These are phyloP conservation scores for Poicephalus meyeri DNA, from an alignment of 2,113 vertebrate genomes.

Conservation along the genomic window DNA sequence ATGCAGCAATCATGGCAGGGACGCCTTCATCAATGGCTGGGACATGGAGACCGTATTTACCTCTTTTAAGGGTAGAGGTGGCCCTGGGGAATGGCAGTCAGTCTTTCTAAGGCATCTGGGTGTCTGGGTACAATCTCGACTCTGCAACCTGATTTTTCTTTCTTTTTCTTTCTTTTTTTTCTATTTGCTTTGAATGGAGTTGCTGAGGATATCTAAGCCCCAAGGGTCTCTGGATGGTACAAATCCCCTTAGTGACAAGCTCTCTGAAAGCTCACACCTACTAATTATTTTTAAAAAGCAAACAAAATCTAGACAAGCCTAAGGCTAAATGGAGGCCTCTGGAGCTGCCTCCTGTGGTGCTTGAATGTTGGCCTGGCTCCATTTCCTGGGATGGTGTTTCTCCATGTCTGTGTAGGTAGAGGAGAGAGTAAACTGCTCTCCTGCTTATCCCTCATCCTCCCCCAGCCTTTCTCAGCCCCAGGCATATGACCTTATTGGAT, in stretches of 20 bases:
- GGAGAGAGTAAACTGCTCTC: not conserved
- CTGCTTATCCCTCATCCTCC: not conserved
- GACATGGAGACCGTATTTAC: not conserved
- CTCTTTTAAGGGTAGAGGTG: not conserved
- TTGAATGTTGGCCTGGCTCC: not conserved
- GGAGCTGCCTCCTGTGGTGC: not conserved
- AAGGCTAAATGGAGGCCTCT: not conserved
- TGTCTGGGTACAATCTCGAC: not conserved
- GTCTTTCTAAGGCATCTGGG: not conserved
- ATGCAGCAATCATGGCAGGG: not conserved
- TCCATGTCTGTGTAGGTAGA: not conserved
- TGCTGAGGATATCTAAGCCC: not conserved
- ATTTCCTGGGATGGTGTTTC: not conserved
- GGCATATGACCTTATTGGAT: not conserved
- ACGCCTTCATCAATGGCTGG: not conserved
- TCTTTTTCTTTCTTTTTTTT: not conserved
- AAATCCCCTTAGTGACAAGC: not conserved
- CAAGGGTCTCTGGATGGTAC: not conserved
- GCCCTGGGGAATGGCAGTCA: rapidly evolving
- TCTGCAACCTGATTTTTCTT: not conserved
- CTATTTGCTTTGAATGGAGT: not conserved
- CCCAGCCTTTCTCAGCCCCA: not conserved
- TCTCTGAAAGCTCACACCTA: not conserved
- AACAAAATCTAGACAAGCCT: not conserved
- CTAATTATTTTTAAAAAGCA: not conserved